Evolutionary conservation across 2,113 vertebrate species (phyloP).

Genomic region (Pionites leucogaster): DNA sequence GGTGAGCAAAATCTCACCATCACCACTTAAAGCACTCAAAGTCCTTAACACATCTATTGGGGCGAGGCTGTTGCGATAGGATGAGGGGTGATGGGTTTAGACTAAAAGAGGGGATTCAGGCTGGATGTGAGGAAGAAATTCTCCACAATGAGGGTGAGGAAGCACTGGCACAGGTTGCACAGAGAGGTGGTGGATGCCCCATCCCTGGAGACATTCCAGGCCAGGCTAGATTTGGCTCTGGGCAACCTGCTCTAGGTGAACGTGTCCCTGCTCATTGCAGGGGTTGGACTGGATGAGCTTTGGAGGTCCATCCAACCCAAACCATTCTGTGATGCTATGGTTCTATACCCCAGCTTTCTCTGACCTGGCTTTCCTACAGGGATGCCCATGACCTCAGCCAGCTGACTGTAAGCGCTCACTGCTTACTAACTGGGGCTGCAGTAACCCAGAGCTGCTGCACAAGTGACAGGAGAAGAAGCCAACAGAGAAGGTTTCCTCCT

Average conservation of each 20-base stretch:
- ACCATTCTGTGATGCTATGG: neutral
- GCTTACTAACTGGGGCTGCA: neutral
- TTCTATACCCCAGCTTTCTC: neutral
- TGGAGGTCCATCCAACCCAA: neutral
- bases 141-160: neutral
- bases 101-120: neutral
- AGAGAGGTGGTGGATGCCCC: neutral
- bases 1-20: neutral
- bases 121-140: neutral
- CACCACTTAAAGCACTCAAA: neutral
- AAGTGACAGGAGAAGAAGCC: neutral
- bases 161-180: neutral
- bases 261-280: neutral
- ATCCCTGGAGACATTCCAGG: neutral
- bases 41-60: neutral
- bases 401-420: neutral
- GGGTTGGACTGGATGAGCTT: neutral
- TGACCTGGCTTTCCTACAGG: neutral
- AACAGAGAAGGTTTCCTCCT: slow-evolving; percentile 18
- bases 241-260: neutral
- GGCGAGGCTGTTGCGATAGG: neutral
- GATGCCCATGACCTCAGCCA: neutral
- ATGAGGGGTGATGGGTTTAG: neutral
- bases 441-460: neutral
- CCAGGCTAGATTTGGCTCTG: neutral